Conservation (phyloP, 1,140 invertebrate species). For the Monomorium pharaonis region DNA sequence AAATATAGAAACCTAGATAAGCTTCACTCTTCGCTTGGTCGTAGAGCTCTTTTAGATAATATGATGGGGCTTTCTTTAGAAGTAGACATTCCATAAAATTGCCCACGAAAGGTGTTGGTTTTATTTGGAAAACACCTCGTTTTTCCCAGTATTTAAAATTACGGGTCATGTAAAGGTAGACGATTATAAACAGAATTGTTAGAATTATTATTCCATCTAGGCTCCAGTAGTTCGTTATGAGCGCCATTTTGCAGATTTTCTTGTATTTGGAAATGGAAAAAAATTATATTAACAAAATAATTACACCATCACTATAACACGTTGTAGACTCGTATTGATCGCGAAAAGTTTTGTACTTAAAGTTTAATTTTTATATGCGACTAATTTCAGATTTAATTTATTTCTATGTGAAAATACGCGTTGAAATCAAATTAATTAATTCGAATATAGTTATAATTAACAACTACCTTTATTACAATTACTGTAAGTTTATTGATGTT, state of each 20-base stretch:
- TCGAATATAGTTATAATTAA: neutral
- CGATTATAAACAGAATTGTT: neutral
- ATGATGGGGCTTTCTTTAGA: slow-evolving; percentile 21
- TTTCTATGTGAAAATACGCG: neutral
- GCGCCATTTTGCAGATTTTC: slow-evolving; percentile 47
- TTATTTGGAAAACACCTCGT: slow-evolving; percentile 72
- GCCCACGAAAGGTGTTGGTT: slow-evolving; percentile 77
- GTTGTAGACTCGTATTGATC: neutral
- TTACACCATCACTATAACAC: neutral
- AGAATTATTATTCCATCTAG: slow-evolving; percentile 50
- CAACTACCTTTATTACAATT: neutral
- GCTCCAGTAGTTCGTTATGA: slow-evolving; percentile 53
- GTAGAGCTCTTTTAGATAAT: slow-evolving; percentile 65
- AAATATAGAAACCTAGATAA: slow-evolving; percentile 79
- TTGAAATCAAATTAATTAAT: neutral
- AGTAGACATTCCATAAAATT: slow-evolving; percentile 72
- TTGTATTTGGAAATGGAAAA: neutral
- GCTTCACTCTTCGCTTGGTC: slow-evolving; percentile 38
- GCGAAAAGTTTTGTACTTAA: neutral
- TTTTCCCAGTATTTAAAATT: slow-evolving; percentile 83
- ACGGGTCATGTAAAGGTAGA: slow-evolving; percentile 78
- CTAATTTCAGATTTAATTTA: neutral
- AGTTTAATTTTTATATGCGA: neutral
- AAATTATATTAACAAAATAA: neutral
- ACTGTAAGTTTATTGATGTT: neutral